Evolutionary conservation across 2,113 vertebrate genomes (phyloP).

Genomic region (Dromas ardeola): DNA sequence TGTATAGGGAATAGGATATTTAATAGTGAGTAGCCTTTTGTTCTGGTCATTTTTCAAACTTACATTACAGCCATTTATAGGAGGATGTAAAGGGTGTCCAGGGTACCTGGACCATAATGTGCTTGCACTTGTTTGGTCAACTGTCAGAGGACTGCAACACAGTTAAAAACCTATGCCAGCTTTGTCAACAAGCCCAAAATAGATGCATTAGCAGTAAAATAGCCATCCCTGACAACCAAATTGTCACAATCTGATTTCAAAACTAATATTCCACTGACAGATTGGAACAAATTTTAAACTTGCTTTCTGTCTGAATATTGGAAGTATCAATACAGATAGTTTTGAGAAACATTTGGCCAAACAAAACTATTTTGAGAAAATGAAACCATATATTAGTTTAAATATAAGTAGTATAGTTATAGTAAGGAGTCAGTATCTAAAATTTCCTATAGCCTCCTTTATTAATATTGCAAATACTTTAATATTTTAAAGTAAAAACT

Average conservation of each 20-base stretch:
- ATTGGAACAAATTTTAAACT: background rate
- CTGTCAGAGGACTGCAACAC: background rate
- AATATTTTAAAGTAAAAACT: background rate
- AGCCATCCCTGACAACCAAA: background rate
- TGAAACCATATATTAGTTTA: background rate
- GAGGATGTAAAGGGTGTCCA: background rate
- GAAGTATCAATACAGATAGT: background rate
- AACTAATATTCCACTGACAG: background rate
- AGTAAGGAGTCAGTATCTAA: background rate
- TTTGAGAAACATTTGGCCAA: background rate
- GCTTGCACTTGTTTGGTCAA: background rate
- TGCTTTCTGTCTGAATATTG: background rate
- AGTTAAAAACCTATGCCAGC: background rate
- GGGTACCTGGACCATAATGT: background rate
- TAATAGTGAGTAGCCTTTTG: background rate
- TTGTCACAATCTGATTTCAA: background rate
- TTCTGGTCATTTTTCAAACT: background rate
- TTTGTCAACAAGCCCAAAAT: background rate
- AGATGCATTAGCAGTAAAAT: background rate
- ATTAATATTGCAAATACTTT: background rate
- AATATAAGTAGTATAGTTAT: background rate
- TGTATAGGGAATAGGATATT: background rate
- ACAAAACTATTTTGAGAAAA: background rate
- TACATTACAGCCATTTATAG: background rate
- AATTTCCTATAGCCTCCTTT: background rate